Base-by-base conservation (phyloP, 2,888 invertebrate species). In the Portevinia maculata region DNA sequence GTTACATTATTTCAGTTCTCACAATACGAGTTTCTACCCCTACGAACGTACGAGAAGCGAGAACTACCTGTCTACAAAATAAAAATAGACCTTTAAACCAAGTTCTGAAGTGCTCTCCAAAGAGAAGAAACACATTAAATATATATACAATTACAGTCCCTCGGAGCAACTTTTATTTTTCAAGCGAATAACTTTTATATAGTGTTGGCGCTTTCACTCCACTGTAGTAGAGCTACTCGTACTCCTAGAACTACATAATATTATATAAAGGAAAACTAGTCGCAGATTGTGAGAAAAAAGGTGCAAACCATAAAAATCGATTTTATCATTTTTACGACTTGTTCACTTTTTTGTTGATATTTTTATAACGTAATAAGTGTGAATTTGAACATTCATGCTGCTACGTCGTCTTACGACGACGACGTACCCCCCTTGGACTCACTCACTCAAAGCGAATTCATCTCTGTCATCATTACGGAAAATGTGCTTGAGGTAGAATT, bases 351-450 rank as follows among this genome's bases (percentile, higher is more conserved):
- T 24, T 11, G 48, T 37, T 57, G 57, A 19, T 71, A 24, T 30
- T 59, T 37, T 52, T 8, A 57, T 69, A 46, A 70, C 60, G 59
- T 59, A 70, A 60, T 32, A 39, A 59, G 19, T 28, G 24, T 7
- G 3, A 34, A 11, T 15, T 46, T 55, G 17, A 24, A 44, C 52
- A 28, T 41, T 11, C 28, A 30, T 64, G 50, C 28, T 28, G 62
- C 32, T 32, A 7, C 32, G 2, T 34, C 32, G 50, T 50, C 64
- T 39, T 13, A 37, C 28, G 13, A 34, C 13, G 21, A 7, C 17
- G 13, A 50, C 13, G 19, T 30, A 13, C 24, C 24, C 2, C 5
- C 24, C 24, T 3, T 5, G 24, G 24, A 24, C 28, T 13, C 50
- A 39, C 19, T 9, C 30, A 19, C 6, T 32, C n/a, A 11, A 17